A percentile compares a stretch with the other conserved stretches of the same genome.
Evolutionary conservation across 2,113 vertebrate genomes (phyloP).

Genomic region (Zapornia atra): DNA sequence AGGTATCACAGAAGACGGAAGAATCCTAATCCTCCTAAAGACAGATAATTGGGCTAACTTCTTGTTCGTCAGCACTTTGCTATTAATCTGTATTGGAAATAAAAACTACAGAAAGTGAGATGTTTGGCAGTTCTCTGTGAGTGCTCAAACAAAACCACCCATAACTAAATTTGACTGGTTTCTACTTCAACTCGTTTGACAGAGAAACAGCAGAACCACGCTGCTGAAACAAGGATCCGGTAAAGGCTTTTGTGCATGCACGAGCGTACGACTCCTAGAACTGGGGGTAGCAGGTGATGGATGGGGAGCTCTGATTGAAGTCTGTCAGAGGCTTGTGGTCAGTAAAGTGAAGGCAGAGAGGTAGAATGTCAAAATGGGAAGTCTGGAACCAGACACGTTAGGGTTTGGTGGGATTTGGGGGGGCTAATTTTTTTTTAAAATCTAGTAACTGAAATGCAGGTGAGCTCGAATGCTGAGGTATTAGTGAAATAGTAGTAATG

Average conservation of each 20-base stretch:
- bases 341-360: background rate
- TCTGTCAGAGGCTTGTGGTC: background rate
- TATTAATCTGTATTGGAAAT: background rate
- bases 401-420: background rate
- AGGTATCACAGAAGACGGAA: slow-evolving; percentile 73
- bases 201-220: background rate
- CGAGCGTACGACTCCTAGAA: background rate
- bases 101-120: background rate
- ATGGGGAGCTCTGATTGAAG: background rate
- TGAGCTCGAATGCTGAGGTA: background rate
- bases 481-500: background rate
- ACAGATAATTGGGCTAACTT: slow-evolving; percentile 40
- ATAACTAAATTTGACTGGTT: background rate
- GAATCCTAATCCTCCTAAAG: slow-evolving; percentile 69
- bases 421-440: background rate
- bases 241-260: fast-evolving
- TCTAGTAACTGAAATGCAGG: background rate
- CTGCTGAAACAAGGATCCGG: background rate
- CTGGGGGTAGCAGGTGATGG: background rate
- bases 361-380: background rate
- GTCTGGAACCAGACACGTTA: background rate
- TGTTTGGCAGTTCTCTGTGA: background rate
- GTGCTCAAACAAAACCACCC: background rate
- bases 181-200: background rate
- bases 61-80: background rate